Base-by-base conservation (phyloP, 2,888 invertebrate genomes). In the Nephrotoma appendiculata region DNA sequence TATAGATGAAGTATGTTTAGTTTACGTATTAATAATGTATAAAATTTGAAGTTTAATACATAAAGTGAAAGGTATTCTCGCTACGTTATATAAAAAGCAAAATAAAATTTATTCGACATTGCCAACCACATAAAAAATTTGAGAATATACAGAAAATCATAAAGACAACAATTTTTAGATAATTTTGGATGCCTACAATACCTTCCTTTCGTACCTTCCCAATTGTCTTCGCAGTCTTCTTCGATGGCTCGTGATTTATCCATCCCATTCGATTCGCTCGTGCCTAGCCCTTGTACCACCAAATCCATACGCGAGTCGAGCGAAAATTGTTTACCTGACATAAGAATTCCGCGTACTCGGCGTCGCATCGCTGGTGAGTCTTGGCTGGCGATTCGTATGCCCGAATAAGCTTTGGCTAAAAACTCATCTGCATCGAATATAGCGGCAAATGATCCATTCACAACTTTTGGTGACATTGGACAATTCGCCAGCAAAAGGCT, bases 401-500 rank as follows among this genome's bases (percentile, higher is more conserved):
- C 92, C 0, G 92, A 91, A 88, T 91, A 92, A 41, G 91, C 91
- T 88, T 92, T 92, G 71, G 92, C 90, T 87, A 92, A 89, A 88
- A 92, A 92, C 87, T 92, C 92, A 85, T 92, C 92, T 0, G 91
- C 90, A 90, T 98, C 98, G 89, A 97, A 97, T 88, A 98, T 96
- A 42, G 98, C 98, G 0, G 96, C 98, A 91, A 97, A 98, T 86
- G 97, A 98, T 4, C 97, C 98, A 89, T 98, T 98, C 3, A 98
- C 97, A 86, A 99, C 96, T 92, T 98, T 99, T 0, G 99, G 99
- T 5, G 98, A 98, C 96, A 97, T 97, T 0, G 98, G 98, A 2
- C 97, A 97, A 91, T 99, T 99, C 86, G 98, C 97, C 86, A 99
- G 93, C 41, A 99, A 93, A 1, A 99, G 93, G 90, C 98, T 98